Percentiles rank a stretch among this genome's conserved stretches.
These are phyloP conservation scores for Lutraria rhynchaena DNA, from an alignment of 1,140 invertebrate genomes.

Conservation along the genomic window DNA sequence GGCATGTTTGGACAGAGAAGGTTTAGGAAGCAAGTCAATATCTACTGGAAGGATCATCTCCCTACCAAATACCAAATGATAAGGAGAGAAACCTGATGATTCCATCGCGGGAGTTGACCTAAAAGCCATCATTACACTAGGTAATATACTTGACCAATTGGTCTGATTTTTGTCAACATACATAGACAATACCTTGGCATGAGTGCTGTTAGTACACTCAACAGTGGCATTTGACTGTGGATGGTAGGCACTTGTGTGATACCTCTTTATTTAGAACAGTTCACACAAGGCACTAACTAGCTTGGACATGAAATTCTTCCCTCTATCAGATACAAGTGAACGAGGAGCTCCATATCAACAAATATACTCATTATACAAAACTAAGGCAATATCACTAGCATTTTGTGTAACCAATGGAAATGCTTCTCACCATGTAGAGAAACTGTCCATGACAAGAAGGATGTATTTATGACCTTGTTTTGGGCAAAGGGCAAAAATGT, in stretches of 20 bases:
- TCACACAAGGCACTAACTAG: slow-evolving; percentile 4
- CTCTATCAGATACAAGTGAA: slow-evolving; percentile 36
- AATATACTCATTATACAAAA: slow-evolving; percentile 25
- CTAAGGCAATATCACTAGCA: slow-evolving; percentile 15
- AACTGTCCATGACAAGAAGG: slow-evolving; percentile 35
- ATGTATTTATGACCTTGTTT: slow-evolving; percentile 31
- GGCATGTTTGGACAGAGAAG: neutral
- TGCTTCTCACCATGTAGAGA: slow-evolving; percentile 27
- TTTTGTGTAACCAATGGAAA: slow-evolving; percentile 26
- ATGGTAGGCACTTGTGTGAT: slow-evolving; percentile 66
- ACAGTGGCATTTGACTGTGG: slow-evolving; percentile 64
- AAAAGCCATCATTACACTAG: slow-evolving; percentile 59
- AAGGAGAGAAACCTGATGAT: neutral
- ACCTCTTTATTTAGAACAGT: slow-evolving; percentile 63
- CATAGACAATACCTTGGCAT: slow-evolving; percentile 34
- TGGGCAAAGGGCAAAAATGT: slow-evolving; percentile 19
- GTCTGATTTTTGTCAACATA: slow-evolving; percentile 57
- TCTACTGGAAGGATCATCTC: slow-evolving; percentile 33
- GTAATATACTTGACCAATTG: slow-evolving; percentile 41
- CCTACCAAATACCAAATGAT: slow-evolving; percentile 25
- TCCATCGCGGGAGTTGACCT: slow-evolving; percentile 30
- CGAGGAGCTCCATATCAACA: slow-evolving; percentile 29
- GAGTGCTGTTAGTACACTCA: slow-evolving; percentile 47
- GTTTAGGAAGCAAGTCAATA: slow-evolving; percentile 31
- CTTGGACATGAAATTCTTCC: slow-evolving; percentile 52